phyloP scores from a whole-genome alignment of 2,888 invertebrate species.

The Keiferia lycopersicella region DNA sequence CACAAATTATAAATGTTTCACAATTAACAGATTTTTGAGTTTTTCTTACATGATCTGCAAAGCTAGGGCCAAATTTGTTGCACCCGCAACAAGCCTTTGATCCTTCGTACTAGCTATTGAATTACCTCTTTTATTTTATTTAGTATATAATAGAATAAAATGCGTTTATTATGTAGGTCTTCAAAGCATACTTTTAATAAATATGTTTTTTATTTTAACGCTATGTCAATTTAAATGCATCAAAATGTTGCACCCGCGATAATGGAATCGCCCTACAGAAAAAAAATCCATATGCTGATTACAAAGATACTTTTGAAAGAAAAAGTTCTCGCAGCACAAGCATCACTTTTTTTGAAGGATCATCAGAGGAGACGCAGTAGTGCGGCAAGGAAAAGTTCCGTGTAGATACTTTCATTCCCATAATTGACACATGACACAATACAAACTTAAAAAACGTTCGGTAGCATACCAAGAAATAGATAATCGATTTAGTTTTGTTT shows the following conservation, averaged over 20 bases:
- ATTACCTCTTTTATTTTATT: background rate
- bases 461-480: too few species aligned
- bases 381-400: too few species aligned
- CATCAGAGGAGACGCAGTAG: too few species aligned
- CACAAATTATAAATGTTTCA: background rate
- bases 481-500: too few species aligned
- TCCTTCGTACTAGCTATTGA: background rate
- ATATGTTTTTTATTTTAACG: background rate
- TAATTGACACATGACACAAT: too few species aligned
- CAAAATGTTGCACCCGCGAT: conserved; percentile 22
- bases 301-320: too few species aligned
- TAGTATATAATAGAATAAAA: background rate
- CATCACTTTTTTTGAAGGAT: too few species aligned
- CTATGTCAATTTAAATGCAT: conserved; percentile 2
- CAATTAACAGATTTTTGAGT: conserved; percentile 12
- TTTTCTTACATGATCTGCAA: background rate
- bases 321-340: too few species aligned
- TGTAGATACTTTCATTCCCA: too few species aligned
- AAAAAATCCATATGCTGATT: too few species aligned
- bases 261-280: conserved; percentile 20
- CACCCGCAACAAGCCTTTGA: conserved; percentile 16
- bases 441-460: too few species aligned
- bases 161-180: background rate
- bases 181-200: background rate
- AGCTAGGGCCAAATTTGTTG: conserved; percentile 16